Conservation (phyloP, 2,113 vertebrate genomes). For the Menidia beryllina region DNA sequence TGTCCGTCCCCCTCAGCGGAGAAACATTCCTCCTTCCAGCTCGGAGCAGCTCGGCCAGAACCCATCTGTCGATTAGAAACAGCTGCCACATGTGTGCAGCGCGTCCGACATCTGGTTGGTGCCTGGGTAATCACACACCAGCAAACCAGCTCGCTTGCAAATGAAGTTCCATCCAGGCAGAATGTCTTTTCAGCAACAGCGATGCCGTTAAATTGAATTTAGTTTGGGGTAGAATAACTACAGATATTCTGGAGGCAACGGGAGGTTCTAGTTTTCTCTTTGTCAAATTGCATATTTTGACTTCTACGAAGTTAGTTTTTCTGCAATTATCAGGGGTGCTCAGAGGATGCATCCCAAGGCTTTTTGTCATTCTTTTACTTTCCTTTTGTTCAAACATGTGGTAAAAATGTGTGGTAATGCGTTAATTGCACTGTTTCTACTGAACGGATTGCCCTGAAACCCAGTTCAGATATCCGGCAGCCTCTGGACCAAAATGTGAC, state of each 20-base stretch:
- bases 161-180: slow-evolving; percentile 15
- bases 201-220: background rate
- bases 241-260: background rate
- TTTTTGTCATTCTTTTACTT: slow-evolving; percentile 2
- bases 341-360: background rate
- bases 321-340: background rate
- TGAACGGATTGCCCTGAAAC: background rate
- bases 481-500: background rate
- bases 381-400: background rate
- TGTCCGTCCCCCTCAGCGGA: slow-evolving; percentile 20
- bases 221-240: background rate
- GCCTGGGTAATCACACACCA: slow-evolving; percentile 30
- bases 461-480: background rate
- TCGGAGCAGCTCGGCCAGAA: slow-evolving; percentile 45
- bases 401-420: background rate
- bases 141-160: slow-evolving; percentile 35
- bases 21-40: slow-evolving; percentile 58
- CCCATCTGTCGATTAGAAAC: slow-evolving; percentile 66
- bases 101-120: slow-evolving; percentile 60
- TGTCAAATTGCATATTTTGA: background rate
- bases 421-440: background rate
- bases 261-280: background rate
- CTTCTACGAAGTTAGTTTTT: background rate
- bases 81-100: slow-evolving; percentile 60
- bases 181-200: background rate